A percentile compares a stretch with the other conserved stretches of the same genome.
These are phyloP conservation scores for Gobionotothen gibberifrons DNA, from an alignment of 2,797 vertebrate genomes.

Conservation along the genomic window DNA sequence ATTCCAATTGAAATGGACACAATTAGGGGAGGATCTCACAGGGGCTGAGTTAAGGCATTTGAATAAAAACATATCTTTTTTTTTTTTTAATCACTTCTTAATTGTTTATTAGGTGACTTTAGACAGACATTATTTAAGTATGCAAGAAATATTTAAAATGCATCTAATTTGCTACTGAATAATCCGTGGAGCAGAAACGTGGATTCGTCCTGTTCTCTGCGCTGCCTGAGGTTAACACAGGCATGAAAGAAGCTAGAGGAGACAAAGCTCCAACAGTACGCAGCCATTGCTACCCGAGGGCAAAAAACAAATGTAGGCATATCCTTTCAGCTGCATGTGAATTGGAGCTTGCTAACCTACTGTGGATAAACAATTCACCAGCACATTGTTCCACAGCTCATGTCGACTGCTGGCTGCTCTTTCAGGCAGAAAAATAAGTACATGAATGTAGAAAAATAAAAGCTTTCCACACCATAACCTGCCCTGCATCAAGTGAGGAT, in stretches of 20 bases:
- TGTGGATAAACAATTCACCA: constrained; percentile 18
- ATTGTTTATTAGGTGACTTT: background rate
- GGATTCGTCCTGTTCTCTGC: background rate
- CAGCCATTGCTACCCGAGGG: constrained; percentile 9
- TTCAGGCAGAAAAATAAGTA: background rate
- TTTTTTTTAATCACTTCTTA: no score
- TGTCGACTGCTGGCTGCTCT: constrained; percentile 20
- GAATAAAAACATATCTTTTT: no score
- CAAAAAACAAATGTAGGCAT: constrained; percentile 32
- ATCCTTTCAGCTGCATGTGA: constrained; percentile 40
- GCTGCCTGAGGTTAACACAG: constrained; percentile 16
- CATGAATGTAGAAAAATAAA: background rate
- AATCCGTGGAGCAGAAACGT: constrained; percentile 12
- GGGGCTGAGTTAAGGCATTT: background rate
- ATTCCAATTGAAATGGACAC: background rate
- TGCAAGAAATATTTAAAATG: background rate
- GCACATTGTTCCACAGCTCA: constrained; percentile 7
- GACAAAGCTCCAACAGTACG: constrained; percentile 19
- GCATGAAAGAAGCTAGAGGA: constrained; percentile 27
- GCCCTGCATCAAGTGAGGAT: background rate
- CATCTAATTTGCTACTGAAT: constrained; percentile 9
- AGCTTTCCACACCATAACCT: background rate
- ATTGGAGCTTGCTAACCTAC: constrained; percentile 24
- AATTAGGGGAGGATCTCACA: background rate
- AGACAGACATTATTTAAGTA: background rate